Percentiles rank a stretch among this genome's conserved stretches.
These are phyloP conservation scores for Thermophis baileyi DNA, from an alignment of 2,113 vertebrate species.

Conservation along the genomic window DNA sequence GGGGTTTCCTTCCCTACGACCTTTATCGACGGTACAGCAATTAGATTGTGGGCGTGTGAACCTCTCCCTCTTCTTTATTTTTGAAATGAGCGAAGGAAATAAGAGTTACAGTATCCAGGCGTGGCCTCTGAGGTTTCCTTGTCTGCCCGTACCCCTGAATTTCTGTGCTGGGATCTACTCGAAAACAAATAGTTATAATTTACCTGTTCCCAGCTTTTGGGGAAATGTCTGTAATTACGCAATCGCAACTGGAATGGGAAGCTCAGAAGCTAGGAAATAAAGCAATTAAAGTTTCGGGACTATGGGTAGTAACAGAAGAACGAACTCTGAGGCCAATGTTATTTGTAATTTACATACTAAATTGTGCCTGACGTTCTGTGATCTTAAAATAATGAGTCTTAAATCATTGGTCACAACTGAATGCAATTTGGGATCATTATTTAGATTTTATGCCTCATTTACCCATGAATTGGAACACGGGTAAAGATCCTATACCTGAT, in stretches of 20 bases:
- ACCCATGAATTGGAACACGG: neutral
- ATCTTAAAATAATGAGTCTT: neutral
- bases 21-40: neutral
- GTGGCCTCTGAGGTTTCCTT: neutral
- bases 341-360: neutral
- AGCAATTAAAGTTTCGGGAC: neutral
- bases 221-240: neutral
- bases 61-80: neutral
- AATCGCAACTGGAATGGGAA: neutral
- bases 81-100: neutral
- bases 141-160: neutral
- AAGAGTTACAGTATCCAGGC: neutral
- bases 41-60: neutral
- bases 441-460: neutral
- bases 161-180: neutral
- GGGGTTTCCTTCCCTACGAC: neutral
- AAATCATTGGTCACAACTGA: neutral
- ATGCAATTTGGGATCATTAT: neutral
- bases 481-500: neutral
- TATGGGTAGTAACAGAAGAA: neutral
- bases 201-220: neutral
- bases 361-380: neutral
- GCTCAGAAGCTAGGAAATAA: neutral
- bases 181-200: neutral
- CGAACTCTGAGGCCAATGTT: neutral